Conservation (phyloP, 2,797 vertebrate species). For the Heterohyrax brucei region DNA sequence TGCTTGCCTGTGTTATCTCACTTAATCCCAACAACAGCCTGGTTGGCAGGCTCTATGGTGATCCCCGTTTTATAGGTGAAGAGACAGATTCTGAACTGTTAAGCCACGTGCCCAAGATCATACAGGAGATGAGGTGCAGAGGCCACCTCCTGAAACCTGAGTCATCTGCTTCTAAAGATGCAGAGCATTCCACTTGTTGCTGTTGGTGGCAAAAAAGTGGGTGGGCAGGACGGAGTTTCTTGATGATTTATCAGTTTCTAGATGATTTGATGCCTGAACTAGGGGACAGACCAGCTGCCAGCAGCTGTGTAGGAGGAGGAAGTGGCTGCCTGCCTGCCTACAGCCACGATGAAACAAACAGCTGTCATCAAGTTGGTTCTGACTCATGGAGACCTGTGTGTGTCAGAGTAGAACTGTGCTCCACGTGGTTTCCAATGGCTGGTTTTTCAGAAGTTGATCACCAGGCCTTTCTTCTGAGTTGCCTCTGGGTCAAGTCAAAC, state of each 20-base stretch:
- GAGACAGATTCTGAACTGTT: background rate
- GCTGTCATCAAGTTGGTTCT: no score
- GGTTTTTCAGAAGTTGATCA: no score
- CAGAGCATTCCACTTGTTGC: rapidly evolving
- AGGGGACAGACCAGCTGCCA: background rate
- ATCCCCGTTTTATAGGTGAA: background rate
- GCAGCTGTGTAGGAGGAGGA: background rate
- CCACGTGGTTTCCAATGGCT: no score
- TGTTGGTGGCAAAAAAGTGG: background rate
- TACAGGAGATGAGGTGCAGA: background rate
- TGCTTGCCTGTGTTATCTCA: rapidly evolving
- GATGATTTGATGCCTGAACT: background rate
- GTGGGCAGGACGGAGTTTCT: background rate
- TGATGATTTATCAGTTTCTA: background rate
- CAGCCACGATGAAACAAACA: background rate
- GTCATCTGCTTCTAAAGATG: background rate
- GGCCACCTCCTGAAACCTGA: background rate
- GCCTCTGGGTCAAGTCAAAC: no score
- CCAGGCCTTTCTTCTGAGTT: no score
- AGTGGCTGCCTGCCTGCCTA: background rate
- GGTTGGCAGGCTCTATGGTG: background rate
- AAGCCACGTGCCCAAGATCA: background rate
- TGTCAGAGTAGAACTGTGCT: no score
- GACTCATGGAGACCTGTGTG: no score
- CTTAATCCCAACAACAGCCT: background rate